Evolutionary conservation across 1,140 invertebrate species (phyloP).

Genomic region (Calliphora vicina): DNA sequence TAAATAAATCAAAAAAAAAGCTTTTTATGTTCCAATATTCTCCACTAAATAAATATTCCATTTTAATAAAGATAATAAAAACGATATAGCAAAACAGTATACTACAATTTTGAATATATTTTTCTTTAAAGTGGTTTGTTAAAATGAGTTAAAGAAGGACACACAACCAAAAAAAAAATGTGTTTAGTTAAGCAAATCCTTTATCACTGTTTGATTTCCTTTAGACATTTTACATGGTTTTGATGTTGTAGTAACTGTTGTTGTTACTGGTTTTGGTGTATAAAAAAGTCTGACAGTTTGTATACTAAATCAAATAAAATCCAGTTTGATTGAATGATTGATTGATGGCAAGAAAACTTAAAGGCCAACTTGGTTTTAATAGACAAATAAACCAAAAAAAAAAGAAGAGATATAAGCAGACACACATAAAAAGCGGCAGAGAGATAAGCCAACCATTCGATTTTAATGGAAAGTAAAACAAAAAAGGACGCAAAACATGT

Average conservation of each 20-base stretch:
- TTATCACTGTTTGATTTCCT: not conserved
- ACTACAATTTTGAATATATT: too few species aligned
- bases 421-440: not conserved
- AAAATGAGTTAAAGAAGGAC: too few species aligned
- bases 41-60: too few species aligned
- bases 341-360: not conserved
- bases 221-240: not conserved
- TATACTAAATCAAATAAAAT: constrained; percentile 7
- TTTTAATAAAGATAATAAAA: too few species aligned
- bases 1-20: too few species aligned
- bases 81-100: too few species aligned
- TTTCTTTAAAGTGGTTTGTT: too few species aligned
- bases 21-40: too few species aligned
- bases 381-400: not conserved
- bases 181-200: not conserved
- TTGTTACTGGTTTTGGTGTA: not conserved
- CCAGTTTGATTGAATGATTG: not conserved
- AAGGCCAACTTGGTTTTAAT: not conserved
- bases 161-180: not conserved
- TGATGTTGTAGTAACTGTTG: not conserved
- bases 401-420: not conserved
- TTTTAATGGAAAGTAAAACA: not conserved
- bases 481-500: not conserved
- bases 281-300: not conserved
- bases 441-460: not conserved